phyloP scores from a whole-genome alignment of 2,888 invertebrate genomes.

The Brachypalpus laphriformis region DNA sequence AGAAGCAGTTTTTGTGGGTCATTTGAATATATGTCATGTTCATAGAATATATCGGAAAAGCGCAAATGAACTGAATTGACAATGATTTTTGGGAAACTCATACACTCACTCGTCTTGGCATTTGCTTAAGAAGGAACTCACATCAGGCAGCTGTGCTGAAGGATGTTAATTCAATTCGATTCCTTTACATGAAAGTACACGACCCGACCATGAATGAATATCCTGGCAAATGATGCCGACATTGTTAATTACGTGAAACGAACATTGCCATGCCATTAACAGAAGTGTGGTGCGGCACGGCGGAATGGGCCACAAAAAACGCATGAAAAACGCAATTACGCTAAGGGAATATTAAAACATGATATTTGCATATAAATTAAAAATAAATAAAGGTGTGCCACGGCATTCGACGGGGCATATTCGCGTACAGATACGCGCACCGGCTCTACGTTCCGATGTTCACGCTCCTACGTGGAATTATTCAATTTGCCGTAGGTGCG shows the following conservation, averaged over 20 bases:
- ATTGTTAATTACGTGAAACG: slow-evolving; percentile 65
- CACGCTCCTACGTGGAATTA: slow-evolving; percentile 43
- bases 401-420: slow-evolving; percentile 9
- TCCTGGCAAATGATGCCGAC: slow-evolving; percentile 59
- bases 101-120: not conserved
- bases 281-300: slow-evolving; percentile 8
- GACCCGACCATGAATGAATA: slow-evolving; percentile 3
- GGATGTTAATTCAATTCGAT: slow-evolving; percentile 43
- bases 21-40: not conserved
- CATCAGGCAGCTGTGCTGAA: not conserved
- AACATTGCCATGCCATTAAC: slow-evolving; percentile 49
- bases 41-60: not conserved
- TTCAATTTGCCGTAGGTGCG: slow-evolving; percentile 66
- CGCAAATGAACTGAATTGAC: not conserved
- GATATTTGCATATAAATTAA: slow-evolving; percentile 74
- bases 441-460: slow-evolving; percentile 2
- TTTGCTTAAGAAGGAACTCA: not conserved
- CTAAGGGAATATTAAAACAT: slow-evolving; percentile 72
- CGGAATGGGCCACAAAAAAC: slow-evolving; percentile 13
- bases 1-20: not conserved
- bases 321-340: slow-evolving; percentile 69
- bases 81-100: not conserved
- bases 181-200: slow-evolving; percentile 23
- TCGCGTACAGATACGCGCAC: slow-evolving; percentile 5
- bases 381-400: slow-evolving; percentile 70